phyloP scores from a whole-genome alignment of 2,113 vertebrate species.

The Cyanistes caeruleus region DNA sequence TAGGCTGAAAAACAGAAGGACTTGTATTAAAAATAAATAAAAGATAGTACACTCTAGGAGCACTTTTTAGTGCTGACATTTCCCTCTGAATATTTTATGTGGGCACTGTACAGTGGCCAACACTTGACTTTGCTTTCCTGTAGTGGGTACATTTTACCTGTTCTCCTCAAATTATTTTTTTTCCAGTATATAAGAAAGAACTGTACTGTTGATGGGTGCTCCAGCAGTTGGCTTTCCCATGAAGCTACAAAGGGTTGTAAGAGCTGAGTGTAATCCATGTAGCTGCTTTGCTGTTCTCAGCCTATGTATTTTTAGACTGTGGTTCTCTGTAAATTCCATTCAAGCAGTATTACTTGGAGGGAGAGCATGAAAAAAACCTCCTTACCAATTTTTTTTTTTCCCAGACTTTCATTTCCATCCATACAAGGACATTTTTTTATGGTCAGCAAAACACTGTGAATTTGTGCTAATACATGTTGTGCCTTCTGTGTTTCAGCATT shows the following conservation, averaged over 20 bases:
- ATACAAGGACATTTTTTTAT: background rate
- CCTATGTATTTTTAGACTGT: conserved; percentile 19
- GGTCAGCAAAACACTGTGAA: background rate
- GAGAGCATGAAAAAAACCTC: background rate
- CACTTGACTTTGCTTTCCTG: background rate
- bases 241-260: background rate
- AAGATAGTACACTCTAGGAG: background rate
- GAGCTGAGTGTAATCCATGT: background rate
- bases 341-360: background rate
- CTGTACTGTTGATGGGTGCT: background rate
- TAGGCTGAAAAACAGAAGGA: background rate
- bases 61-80: background rate
- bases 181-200: background rate
- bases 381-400: background rate
- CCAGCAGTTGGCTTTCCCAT: background rate
- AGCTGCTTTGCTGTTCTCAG: conserved; percentile 29
- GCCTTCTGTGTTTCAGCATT: background rate
- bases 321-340: conserved; percentile 11
- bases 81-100: background rate
- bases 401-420: background rate
- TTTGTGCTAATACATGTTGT: background rate
- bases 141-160: background rate
- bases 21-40: background rate
- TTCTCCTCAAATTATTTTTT: background rate
- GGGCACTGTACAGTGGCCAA: background rate